phyloP scores from a whole-genome alignment of 1,140 invertebrate genomes.

The Thereuonema tuberculata region DNA sequence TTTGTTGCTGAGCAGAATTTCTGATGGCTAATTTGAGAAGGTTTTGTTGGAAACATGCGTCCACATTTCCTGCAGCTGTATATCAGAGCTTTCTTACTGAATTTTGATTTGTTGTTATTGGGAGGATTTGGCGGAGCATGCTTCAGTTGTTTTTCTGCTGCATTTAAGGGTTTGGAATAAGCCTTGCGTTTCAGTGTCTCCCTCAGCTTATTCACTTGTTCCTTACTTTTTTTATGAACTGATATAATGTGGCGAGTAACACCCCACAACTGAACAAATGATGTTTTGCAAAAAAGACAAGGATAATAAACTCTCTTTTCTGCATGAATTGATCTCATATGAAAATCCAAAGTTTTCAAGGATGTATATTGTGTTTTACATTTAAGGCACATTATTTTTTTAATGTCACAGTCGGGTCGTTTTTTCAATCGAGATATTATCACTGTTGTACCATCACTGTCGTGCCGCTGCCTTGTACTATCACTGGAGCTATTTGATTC shows the following conservation, averaged over 20 bases:
- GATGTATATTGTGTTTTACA: conserved; percentile 24
- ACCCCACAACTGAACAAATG: conserved; percentile 28
- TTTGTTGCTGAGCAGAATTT: too few relatives aligned
- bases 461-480: not conserved
- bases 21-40: conserved; percentile 16
- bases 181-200: conserved; percentile 20
- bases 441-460: not conserved
- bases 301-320: conserved; percentile 24
- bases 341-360: conserved; percentile 26
- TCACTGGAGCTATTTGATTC: not conserved
- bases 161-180: too few relatives aligned
- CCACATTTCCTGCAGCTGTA: conserved; percentile 19
- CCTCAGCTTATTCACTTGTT: conserved; percentile 25
- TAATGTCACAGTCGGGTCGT: conserved; percentile 12
- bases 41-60: conserved; percentile 17
- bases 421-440: not conserved
- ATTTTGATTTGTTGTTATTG: too few relatives aligned
- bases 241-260: conserved; percentile 27
- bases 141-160: too few relatives aligned
- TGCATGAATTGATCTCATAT: conserved; percentile 27
- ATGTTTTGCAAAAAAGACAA: conserved; percentile 28
- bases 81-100: too few relatives aligned
- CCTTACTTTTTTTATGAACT: conserved; percentile 26
- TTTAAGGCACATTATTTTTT: conserved; percentile 18
- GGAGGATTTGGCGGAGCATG: too few relatives aligned